Evolutionary conservation across 2,113 vertebrate species (phyloP).

Genomic region (Zingel zingel): DNA sequence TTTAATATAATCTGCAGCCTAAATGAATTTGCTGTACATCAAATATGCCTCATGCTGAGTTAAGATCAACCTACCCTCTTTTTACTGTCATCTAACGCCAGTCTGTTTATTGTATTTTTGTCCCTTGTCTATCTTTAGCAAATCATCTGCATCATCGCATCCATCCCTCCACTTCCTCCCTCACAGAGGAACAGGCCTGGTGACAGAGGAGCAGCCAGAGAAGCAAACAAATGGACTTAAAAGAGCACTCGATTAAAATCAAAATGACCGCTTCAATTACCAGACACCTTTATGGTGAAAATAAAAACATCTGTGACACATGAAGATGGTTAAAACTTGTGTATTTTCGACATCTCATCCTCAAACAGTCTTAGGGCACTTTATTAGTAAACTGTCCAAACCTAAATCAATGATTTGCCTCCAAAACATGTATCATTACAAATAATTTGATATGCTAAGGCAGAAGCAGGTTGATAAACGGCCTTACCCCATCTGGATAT

Average conservation of each 20-base stretch:
- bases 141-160: conserved; percentile 74
- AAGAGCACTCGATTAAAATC: not conserved
- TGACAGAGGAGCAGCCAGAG: conserved; percentile 12
- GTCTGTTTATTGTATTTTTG: not conserved
- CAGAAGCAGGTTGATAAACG: conserved; percentile 25
- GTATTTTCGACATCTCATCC: conserved; percentile 51
- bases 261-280: not conserved
- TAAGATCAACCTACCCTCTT: not conserved
- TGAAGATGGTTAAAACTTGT: conserved; percentile 19
- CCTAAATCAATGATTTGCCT: conserved; percentile 40
- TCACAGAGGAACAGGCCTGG: conserved; percentile 44
- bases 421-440: conserved; percentile 27
- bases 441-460: conserved; percentile 28
- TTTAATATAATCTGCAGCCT: not conserved
- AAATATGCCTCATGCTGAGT: not conserved
- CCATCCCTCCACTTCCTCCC: conserved; percentile 32
- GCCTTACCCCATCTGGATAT: not conserved
- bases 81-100: conserved; percentile 1
- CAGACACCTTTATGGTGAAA: conserved; percentile 1
- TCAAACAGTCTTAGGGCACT: conserved; percentile 33
- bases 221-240: conserved; percentile 1
- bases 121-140: conserved; percentile 43
- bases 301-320: conserved; percentile 27
- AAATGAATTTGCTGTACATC: not conserved
- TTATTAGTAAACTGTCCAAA: conserved; percentile 40